phyloP scores from a whole-genome alignment of 2,113 vertebrate species.

The Formicarius rufipectus region DNA sequence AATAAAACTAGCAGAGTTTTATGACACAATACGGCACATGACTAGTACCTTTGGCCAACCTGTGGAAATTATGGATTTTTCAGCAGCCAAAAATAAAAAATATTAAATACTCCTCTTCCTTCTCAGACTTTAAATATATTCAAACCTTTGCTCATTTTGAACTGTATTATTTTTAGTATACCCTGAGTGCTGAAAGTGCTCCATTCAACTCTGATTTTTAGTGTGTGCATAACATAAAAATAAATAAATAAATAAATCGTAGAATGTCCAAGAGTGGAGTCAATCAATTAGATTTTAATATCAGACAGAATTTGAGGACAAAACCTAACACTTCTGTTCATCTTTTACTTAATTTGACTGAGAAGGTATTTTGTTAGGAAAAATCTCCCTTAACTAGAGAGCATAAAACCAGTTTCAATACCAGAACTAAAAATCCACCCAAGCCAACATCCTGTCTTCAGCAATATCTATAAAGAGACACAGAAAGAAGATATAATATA shows the following conservation, averaged over 20 bases:
- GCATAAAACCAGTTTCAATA: not conserved
- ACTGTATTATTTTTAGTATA: not conserved
- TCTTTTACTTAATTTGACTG: not conserved
- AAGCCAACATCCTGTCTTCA: not conserved
- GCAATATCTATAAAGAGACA: not conserved
- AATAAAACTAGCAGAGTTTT: not conserved
- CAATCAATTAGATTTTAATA: not conserved
- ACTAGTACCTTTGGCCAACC: not conserved
- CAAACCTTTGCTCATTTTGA: not conserved
- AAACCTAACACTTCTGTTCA: not conserved
- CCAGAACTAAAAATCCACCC: not conserved
- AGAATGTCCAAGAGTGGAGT: not conserved
- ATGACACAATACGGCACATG: not conserved
- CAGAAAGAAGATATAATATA: not conserved
- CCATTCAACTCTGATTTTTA: not conserved
- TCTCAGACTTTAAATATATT: not conserved
- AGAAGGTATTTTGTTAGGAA: not conserved
- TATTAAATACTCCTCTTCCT: not conserved
- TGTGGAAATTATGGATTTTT: not conserved
- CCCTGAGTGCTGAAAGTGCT: accelerated
- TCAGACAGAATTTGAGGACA: too few species aligned
- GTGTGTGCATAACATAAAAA: not conserved
- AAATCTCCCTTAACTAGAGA: not conserved
- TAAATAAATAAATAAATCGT: not conserved
- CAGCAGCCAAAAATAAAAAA: not conserved